Evolutionary conservation across 30 jellyfish, hydroid and myxozoan species (phyloP).

Genomic region (Sanderia malayensis): DNA sequence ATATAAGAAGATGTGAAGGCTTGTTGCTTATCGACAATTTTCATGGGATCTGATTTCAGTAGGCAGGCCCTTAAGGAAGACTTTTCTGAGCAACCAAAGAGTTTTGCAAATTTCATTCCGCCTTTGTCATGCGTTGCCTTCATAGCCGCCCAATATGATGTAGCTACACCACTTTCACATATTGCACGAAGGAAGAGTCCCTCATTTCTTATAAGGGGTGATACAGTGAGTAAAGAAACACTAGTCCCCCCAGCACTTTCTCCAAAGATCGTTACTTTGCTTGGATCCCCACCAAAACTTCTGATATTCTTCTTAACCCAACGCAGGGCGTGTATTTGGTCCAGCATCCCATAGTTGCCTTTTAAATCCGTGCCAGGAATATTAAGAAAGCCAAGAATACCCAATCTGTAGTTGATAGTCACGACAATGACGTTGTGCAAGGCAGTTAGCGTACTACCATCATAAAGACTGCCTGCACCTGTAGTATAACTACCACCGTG

Average conservation of each 20-base stretch:
- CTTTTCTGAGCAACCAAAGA: slow-evolving; percentile 9
- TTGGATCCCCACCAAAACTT: slow-evolving; percentile 77
- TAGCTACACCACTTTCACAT: slow-evolving; percentile 31
- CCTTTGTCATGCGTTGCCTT: background rate
- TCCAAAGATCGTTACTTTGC: slow-evolving; percentile 45
- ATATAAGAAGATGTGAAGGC: background rate
- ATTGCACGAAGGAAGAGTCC: slow-evolving; percentile 43
- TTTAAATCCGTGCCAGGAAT: slow-evolving; percentile 34
- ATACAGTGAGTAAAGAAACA: slow-evolving; percentile 8
- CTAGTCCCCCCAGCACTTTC: slow-evolving; percentile 37
- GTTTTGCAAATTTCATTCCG: background rate
- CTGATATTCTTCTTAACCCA: slow-evolving; percentile 66
- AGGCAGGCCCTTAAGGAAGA: background rate
- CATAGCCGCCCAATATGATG: slow-evolving; percentile 11
- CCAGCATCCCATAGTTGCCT: slow-evolving; percentile 82
- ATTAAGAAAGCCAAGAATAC: slow-evolving; percentile 69
- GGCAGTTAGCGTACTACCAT: slow-evolving; percentile 46
- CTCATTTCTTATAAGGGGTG: slow-evolving; percentile 28
- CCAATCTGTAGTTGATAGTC: slow-evolving; percentile 64
- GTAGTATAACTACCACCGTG: slow-evolving; percentile 53
- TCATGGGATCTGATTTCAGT: background rate
- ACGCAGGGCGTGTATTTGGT: slow-evolving; percentile 69
- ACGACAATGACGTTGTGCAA: slow-evolving; percentile 57
- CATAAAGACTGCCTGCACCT: slow-evolving; percentile 32
- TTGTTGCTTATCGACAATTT: background rate